Base-by-base conservation (phyloP, 2,888 invertebrate species). In the Trichacis sp. region DNA sequence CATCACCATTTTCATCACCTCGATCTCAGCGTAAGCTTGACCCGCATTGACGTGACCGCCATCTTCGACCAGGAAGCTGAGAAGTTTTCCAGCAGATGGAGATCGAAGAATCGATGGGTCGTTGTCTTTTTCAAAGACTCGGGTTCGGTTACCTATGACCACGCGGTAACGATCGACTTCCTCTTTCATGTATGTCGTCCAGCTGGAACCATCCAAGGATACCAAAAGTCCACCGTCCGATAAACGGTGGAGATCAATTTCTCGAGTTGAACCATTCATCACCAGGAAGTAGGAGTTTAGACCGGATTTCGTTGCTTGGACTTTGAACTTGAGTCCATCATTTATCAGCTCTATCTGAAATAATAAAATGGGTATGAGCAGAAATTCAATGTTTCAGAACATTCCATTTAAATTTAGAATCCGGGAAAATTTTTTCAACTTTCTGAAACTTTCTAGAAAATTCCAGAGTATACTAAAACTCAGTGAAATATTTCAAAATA, bases 1-100 rank as follows among this genome's bases (percentile, higher is more conserved):
- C 97, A 99, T 98, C 46, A 99, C 95, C 97, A 98, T 97, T 86
- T 98, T 98, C 98, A 98, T 98, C 0, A 96, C 95, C 87, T 99
- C 99, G 73, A 99, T 98, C 86, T 98, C 98, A 9, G 97, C 98
- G 79, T 93, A 99, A 0, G 96, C 92, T 82, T 97, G 96, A 0
- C 97, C 97, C 73, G 93, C 92, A 64, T 89, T 90, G 0, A 99
- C 93, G 82, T 96, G 97, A 0, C 95, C 96, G 0, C 98, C 97
- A 80, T 99, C 98, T 68, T 98, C 98, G 0, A 98, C 89, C 3
- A 96, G 79, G 69, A 92, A 93, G 76, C 92, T 93, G 12, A 99
- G 89, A 2, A 99, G 87, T 85, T 98, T 98, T 1, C 98, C 99
- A 38, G 98, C 95, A 20, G 97, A 97, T 0, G 97, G 97, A 57